A percentile compares a stretch with the other conserved stretches of the same genome.
Evolutionary conservation across 2,113 vertebrate species (phyloP).

Genomic region (Pardalotus punctatus): DNA sequence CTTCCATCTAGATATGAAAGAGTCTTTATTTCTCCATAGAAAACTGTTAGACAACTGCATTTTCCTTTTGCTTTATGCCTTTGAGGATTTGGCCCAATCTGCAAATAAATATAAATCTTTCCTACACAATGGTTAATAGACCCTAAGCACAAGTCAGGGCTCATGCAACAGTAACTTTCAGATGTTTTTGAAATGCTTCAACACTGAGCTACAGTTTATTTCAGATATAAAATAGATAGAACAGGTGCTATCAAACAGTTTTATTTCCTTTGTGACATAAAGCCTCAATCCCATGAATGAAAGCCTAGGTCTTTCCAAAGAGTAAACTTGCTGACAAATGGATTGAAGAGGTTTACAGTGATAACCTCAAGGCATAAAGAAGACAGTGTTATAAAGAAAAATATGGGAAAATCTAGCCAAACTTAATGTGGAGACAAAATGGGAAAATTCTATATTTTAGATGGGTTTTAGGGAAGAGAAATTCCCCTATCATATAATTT

Average conservation of each 20-base stretch:
- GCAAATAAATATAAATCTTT: background rate
- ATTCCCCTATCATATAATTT: background rate
- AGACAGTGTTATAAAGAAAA: background rate
- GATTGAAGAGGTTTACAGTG: background rate
- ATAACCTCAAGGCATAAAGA: background rate
- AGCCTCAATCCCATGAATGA: conserved; percentile 31
- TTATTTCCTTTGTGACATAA: conserved; percentile 49
- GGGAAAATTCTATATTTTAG: background rate
- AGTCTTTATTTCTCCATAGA: background rate
- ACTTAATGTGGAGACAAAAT: background rate
- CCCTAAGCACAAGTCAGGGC: background rate
- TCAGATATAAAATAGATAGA: conserved; percentile 55
- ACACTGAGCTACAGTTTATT: conserved; percentile 43
- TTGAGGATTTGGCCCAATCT: background rate
- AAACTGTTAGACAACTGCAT: background rate
- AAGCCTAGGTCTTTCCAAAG: conserved; percentile 13
- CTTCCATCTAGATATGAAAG: background rate
- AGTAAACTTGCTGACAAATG: conserved; percentile 7
- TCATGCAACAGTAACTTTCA: conserved; percentile 9
- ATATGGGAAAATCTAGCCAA: background rate
- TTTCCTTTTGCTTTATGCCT: background rate
- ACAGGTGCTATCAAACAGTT: conserved; percentile 34
- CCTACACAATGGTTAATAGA: background rate
- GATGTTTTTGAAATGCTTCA: conserved; percentile 6
- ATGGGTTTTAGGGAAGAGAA: background rate